Conservation (phyloP, 2,797 vertebrate genomes). For the Macroramphosus scolopax region DNA sequence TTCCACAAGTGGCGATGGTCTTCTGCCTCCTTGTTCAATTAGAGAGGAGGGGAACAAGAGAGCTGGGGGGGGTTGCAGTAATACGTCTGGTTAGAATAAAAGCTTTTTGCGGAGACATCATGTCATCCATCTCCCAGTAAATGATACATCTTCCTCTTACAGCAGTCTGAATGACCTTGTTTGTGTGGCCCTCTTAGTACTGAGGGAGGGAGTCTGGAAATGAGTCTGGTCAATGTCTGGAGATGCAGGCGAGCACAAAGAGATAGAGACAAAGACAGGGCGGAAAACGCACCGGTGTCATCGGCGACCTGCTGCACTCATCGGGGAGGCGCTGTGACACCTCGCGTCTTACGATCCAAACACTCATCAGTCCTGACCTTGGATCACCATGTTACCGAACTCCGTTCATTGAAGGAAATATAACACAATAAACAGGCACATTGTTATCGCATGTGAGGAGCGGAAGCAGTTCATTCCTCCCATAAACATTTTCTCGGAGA, state of each 20-base stretch:
- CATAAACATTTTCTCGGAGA: constrained; percentile 71
- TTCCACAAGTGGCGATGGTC: constrained; percentile 73
- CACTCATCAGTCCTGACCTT: constrained; percentile 67
- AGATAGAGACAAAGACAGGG: constrained; percentile 29
- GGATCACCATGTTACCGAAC: constrained; percentile 41
- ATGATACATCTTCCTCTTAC: constrained; percentile 75
- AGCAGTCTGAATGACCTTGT: constrained; percentile 70
- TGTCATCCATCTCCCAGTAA: constrained; percentile 75
- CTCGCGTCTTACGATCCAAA: constrained; percentile 64
- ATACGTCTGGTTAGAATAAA: constrained; percentile 74
- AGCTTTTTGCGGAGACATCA: constrained; percentile 65
- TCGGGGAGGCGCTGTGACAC: constrained; percentile 43
- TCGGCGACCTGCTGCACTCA: constrained; percentile 53
- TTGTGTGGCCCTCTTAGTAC: constrained; percentile 70
- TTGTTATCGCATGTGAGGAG: constrained; percentile 48
- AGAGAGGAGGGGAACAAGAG: constrained; percentile 39
- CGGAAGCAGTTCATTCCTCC: constrained; percentile 48
- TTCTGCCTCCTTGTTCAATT: constrained; percentile 74
- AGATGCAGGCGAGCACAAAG: constrained; percentile 38
- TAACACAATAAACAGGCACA: constrained; percentile 35
- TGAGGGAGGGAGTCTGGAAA: constrained; percentile 56
- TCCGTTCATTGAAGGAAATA: constrained; percentile 10
- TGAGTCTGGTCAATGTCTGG: constrained; percentile 67
- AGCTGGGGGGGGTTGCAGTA: constrained; percentile 52
- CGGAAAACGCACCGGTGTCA: constrained; percentile 29